These are phyloP conservation scores for Miniopterus natalensis DNA, from an alignment of 2,113 vertebrate genomes.

Conservation along the genomic window DNA sequence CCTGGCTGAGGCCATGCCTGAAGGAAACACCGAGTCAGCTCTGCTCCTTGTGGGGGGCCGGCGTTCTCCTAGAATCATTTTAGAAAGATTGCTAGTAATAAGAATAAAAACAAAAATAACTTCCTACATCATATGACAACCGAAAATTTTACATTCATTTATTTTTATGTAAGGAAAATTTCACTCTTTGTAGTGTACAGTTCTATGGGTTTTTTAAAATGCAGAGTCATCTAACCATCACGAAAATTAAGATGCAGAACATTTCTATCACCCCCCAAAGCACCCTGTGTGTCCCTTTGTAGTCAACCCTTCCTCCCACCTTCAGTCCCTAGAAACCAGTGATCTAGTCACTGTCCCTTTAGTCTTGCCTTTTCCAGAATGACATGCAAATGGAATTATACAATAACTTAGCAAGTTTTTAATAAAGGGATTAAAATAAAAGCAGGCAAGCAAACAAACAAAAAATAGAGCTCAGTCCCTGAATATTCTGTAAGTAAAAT, in stretches of 20 bases:
- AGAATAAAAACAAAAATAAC: conserved; percentile 24
- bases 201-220: neutral
- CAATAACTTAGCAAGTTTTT: neutral
- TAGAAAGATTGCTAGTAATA: neutral
- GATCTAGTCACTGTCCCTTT: neutral
- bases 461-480: neutral
- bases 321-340: neutral
- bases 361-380: conserved; percentile 33
- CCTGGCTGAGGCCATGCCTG: neutral
- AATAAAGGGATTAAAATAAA: conserved; percentile 51
- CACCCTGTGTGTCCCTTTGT: neutral
- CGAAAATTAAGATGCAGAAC: neutral
- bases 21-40: neutral
- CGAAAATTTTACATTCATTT: neutral
- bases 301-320: neutral
- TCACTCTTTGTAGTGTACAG: neutral
- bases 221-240: neutral
- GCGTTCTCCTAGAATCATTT: neutral
- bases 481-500: conserved; percentile 42
- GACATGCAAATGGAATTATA: neutral
- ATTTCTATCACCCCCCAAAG: neutral
- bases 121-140: neutral
- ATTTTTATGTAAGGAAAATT: neutral
- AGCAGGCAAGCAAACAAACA: neutral
- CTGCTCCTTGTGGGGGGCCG: neutral